Base-by-base conservation (phyloP, 2,888 invertebrate genomes). In the Patella pellucida region DNA sequence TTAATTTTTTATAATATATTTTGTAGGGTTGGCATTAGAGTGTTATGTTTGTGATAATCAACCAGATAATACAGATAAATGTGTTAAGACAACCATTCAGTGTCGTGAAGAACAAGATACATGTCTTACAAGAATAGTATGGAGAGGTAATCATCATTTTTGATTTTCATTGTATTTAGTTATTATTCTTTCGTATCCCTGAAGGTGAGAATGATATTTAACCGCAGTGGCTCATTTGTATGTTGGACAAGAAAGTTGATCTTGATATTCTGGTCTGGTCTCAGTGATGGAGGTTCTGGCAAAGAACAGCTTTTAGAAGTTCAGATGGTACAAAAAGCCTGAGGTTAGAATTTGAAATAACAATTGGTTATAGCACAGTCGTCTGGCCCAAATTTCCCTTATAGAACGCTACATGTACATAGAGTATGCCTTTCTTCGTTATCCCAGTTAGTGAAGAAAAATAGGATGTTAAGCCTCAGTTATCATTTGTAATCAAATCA, bases 31-130 rank as follows among this genome's bases (percentile, higher is more conserved):
- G 41, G 83, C 94, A 81, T 92, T 98, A 82, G 98, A 98, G 92
- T 99, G 98, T 91, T 98, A 98, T 90, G 97, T 98, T 16, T 99
- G 98, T 91, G 94, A 95, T 81, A 94, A 96, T 85, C 98, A 99
- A 92, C 96, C 97, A 83, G 95, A 95, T 83, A 98, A 98, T 90
- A 93, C 93, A 72, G 97, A 96, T 81, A 98, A 99, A 92, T 99
- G 98, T 91, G 92, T 95, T 4, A 96, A 95, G 88, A 96, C 97
- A 1, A 96, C 97, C 12, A 95, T 95, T 91, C 96, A 96, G 14
- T 99, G 98, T 90, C 95, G 96, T 82, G 95, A 94, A 77, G 81
- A 87, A 56, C 95, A 98, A 89, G 96, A 97, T 90, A 94, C 95
- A 77, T 97, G 97, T 90, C 93, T 96, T 81, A 95, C 97, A 0